These are phyloP conservation scores for Pterostichus madidus DNA, from an alignment of 2,888 invertebrate genomes.

Conservation along the genomic window DNA sequence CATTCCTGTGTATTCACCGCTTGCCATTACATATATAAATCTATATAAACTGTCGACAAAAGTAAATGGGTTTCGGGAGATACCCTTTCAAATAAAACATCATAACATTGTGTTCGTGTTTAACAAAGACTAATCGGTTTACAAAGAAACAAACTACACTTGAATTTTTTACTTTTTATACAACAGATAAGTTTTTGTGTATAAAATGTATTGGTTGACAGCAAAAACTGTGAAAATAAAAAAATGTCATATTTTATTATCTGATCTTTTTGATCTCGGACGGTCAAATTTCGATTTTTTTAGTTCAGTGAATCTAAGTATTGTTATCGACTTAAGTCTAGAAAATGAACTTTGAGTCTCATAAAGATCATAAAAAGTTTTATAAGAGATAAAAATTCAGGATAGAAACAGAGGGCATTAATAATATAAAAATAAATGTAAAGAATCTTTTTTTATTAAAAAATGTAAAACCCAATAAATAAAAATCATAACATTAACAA, in stretches of 20 bases:
- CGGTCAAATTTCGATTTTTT: slow-evolving; percentile 29
- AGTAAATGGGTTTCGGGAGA: slow-evolving; percentile 44
- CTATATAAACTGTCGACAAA: slow-evolving; percentile 45
- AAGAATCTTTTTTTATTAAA: slow-evolving; percentile 28
- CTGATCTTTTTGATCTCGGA: background rate
- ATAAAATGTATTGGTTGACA: no score
- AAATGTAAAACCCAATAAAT: slow-evolving; percentile 52
- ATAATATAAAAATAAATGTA: slow-evolving; percentile 17
- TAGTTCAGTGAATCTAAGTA: slow-evolving; percentile 8
- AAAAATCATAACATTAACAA: slow-evolving; percentile 42
- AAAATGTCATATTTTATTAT: slow-evolving; percentile 13
- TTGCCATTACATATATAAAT: slow-evolving; percentile 55
- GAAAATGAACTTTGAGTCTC: slow-evolving; percentile 23
- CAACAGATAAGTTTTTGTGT: no score
- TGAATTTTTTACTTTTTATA: background rate
- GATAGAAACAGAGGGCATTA: slow-evolving; percentile 29
- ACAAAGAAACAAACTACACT: slow-evolving; percentile 12
- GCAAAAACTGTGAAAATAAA: background rate
- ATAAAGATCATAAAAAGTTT: slow-evolving; percentile 24
- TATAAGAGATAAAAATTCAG: slow-evolving; percentile 26
- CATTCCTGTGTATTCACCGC: slow-evolving; percentile 50
- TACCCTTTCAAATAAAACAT: slow-evolving; percentile 29
- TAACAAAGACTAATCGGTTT: slow-evolving; percentile 3
- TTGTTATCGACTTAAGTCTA: slow-evolving; percentile 10
- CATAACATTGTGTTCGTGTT: slow-evolving; percentile 19